phyloP scores from a whole-genome alignment of 2,797 vertebrate species.

The Sciurus vulgaris region DNA sequence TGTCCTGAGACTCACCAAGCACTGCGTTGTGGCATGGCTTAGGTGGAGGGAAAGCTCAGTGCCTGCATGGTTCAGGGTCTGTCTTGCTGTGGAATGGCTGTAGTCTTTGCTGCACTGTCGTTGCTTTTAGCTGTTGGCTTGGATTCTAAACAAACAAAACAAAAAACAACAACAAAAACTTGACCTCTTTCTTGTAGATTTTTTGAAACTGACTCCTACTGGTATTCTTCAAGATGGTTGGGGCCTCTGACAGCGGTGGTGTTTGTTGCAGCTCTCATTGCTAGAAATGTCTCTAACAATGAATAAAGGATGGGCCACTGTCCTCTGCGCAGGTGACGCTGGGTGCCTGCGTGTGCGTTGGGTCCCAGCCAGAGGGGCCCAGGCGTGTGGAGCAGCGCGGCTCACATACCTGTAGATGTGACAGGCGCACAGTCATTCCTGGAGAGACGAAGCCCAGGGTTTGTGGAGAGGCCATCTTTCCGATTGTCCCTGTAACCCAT shows the following conservation, averaged over 20 bases:
- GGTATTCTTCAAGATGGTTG: conserved; percentile 56
- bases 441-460: conserved; percentile 23
- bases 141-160: conserved; percentile 48
- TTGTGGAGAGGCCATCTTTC: conserved; percentile 1
- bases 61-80: conserved; percentile 88
- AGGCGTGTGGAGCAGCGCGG: rapidly evolving
- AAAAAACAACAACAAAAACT: conserved; percentile 23
- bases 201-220: neutral
- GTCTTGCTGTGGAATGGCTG: conserved; percentile 85
- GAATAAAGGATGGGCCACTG: neutral
- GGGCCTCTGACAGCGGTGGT: neutral
- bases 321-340: neutral
- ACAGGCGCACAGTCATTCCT: neutral
- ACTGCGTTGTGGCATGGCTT: conserved; percentile 88
- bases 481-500: conserved; percentile 36
- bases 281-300: conserved; percentile 42
- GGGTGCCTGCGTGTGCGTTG: neutral
- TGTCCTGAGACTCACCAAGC: conserved; percentile 90
- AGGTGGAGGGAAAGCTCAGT: conserved; percentile 89
- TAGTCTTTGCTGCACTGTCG: conserved; percentile 70
- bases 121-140: conserved; percentile 81
- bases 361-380: neutral
- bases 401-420: neutral
- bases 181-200: conserved; percentile 69
- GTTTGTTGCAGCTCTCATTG: neutral